These are phyloP conservation scores for Esperia sulphurella DNA, from an alignment of 2,888 invertebrate species.

Conservation along the genomic window DNA sequence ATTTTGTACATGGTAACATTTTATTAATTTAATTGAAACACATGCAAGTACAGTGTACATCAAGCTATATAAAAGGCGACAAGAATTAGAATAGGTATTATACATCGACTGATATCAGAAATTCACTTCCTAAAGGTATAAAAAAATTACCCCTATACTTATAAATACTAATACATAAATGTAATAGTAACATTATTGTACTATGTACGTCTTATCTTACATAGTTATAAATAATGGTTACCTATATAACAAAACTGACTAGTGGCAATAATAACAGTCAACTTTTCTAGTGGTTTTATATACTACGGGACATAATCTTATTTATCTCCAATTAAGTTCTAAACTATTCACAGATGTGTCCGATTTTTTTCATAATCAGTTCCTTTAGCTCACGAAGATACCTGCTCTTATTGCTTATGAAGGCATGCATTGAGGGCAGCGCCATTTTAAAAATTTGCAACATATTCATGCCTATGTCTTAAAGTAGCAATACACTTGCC, in stretches of 20 bases:
- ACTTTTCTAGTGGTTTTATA: background rate
- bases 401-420: no score
- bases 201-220: constrained; percentile 11
- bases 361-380: no score
- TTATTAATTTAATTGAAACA: background rate
- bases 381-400: no score
- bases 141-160: constrained; percentile 19
- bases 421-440: no score
- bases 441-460: no score
- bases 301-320: no score
- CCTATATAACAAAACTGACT: constrained; percentile 13
- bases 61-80: constrained; percentile 8
- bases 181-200: constrained; percentile 14
- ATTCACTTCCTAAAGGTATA: constrained; percentile 26
- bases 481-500: no score
- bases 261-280: constrained; percentile 11
- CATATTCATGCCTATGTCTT: no score
- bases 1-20: background rate
- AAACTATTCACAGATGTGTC: no score
- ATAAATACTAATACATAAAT: background rate
- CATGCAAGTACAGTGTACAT: background rate
- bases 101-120: constrained; percentile 5
- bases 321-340: no score
- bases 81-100: background rate
- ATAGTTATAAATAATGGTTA: background rate